Base-by-base conservation (phyloP, 2,797 vertebrate species). In the Acrossocheilus wenchowensis region DNA sequence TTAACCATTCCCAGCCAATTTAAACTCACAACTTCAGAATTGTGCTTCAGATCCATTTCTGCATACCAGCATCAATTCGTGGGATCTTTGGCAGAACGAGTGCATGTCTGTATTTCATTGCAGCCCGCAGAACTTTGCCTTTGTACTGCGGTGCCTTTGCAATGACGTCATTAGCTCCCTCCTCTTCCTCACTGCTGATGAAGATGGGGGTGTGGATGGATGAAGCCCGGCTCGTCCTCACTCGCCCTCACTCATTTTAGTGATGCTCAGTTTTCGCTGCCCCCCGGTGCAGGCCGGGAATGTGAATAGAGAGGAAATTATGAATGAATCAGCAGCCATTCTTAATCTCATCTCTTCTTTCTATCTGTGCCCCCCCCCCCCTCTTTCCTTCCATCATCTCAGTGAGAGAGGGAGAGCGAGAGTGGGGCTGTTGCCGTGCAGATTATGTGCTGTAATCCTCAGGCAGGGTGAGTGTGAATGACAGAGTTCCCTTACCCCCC, bases 391-490 rank as follows among this genome's bases (percentile, higher is more conserved):
- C 83, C 26, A 78, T 68, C 41, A 26, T 72, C 8, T 88, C 68
- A 69, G 64, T 2, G 74, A 79, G 7, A 72, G 7, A 64, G 41
- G 68, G 43, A 74, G 5, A 69, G 39, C 41, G n/a, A 81, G 60
- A 75, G 69, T 82, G 82, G 60, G 82, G 87, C 90, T 94, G 94
- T 95, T 96, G 94, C 96, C 41, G 91, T 94, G 96, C 94, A 96
- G 95, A 97, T 96, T 96, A 96, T 90, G 90, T 80, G 87, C 92
- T 89, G 88, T 95, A 96, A 96, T 96, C 95, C 93, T 92, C 84
- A 90, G 91, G 91, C 89, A 84, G 87, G 88, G 91, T 89, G 91
- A 93, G 34, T 87, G 91, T 94, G 92, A 93, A 87, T 94, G 88
- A 93, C 30, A 88, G 91, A 90, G 87, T 91, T 48, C 84, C 66